A percentile compares a stretch with the other conserved stretches of the same genome.
These are phyloP conservation scores for Solenodon paradoxus DNA, from an alignment of 2,113 vertebrate genomes.

Conservation along the genomic window DNA sequence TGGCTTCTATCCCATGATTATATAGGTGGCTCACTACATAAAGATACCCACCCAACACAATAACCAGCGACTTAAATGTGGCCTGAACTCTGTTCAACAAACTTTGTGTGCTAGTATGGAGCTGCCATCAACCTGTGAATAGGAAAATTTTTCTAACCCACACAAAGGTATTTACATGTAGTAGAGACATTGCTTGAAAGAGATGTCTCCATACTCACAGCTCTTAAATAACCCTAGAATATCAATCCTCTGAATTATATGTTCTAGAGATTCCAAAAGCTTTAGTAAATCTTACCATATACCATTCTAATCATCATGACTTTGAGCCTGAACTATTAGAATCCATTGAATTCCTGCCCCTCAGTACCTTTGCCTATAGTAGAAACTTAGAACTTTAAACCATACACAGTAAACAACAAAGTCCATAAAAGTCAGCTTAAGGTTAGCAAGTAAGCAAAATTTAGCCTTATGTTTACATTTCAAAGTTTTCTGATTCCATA, in stretches of 20 bases:
- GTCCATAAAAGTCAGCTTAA: neutral
- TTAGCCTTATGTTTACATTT: constrained; percentile 10
- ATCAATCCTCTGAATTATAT: neutral
- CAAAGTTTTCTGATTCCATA: neutral
- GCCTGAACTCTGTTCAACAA: neutral
- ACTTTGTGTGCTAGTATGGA: neutral
- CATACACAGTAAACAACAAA: neutral
- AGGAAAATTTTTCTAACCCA: neutral
- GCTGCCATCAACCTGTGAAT: neutral
- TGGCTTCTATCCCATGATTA: neutral
- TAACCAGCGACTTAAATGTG: neutral
- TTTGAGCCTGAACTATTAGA: neutral
- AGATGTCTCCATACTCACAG: neutral
- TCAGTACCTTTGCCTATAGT: neutral
- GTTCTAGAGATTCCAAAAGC: neutral
- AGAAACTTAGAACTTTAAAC: neutral
- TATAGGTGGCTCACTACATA: neutral
- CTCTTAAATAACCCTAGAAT: neutral
- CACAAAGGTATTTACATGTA: neutral
- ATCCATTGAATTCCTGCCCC: neutral
- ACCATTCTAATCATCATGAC: neutral
- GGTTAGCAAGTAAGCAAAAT: neutral
- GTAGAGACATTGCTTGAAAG: neutral
- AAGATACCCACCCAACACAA: neutral
- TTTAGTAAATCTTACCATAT: neutral